phyloP scores from a whole-genome alignment of 2,113 vertebrate species.

The Coryphaenoides rupestris region DNA sequence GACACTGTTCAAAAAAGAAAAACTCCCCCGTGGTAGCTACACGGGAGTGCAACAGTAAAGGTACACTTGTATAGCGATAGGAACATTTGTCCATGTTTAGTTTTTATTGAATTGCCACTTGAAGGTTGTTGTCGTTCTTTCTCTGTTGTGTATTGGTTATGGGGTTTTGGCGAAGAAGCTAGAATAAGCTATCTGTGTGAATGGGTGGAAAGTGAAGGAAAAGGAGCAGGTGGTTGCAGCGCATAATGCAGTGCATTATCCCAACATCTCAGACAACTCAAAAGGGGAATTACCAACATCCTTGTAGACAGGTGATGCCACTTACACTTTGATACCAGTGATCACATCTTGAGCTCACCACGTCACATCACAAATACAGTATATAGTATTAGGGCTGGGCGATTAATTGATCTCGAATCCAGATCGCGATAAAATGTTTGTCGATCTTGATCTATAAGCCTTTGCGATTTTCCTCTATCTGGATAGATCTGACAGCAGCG shows the following conservation, averaged over 20 bases:
- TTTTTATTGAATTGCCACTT: background rate
- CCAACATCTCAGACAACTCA: conserved; percentile 7
- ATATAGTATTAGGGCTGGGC: no score
- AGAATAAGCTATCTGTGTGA: conserved; percentile 58
- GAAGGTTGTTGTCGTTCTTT: conserved; percentile 17
- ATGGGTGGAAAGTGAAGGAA: conserved; percentile 57
- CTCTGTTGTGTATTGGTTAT: conserved; percentile 51
- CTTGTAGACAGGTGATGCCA: background rate
- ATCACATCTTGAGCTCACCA: conserved; percentile 10
- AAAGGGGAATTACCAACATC: conserved; percentile 14
- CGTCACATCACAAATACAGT: background rate
- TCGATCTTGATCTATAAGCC: no score
- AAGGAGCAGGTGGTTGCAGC: conserved; percentile 39
- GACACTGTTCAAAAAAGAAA: no score
- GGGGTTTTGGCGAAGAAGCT: conserved; percentile 62
- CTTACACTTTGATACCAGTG: no score
- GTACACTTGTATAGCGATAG: background rate
- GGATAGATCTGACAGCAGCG: no score
- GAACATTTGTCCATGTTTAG: background rate
- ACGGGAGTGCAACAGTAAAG: background rate
- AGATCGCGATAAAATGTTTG: no score
- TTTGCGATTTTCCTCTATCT: no score
- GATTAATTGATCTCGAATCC: no score
- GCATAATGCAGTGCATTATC: conserved; percentile 33
- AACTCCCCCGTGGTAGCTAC: no score